These are phyloP conservation scores for Regulus satrapa DNA, from an alignment of 2,113 vertebrate species.

Conservation along the genomic window DNA sequence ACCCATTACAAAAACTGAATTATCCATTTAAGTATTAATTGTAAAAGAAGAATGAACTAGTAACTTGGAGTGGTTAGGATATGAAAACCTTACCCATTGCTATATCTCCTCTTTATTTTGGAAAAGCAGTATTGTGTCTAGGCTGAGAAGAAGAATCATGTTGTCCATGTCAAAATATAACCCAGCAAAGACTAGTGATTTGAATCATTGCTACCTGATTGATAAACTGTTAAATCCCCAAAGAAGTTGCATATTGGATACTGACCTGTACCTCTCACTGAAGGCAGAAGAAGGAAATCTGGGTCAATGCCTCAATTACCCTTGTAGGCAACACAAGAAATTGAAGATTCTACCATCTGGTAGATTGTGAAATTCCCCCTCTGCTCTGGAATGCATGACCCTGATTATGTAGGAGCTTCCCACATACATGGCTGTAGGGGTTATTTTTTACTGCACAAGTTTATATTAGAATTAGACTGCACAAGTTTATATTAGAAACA, in stretches of 20 bases:
- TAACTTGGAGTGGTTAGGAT: conserved; percentile 18
- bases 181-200: background rate
- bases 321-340: background rate
- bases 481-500: background rate
- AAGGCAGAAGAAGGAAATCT: background rate
- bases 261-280: background rate
- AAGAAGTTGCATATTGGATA: background rate
- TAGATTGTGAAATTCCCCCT: background rate
- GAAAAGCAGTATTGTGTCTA: background rate
- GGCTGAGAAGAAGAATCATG: background rate
- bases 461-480: background rate
- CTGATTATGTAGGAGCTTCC: background rate
- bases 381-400: background rate
- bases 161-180: background rate
- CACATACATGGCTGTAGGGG: background rate
- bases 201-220: background rate
- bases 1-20: conserved; percentile 20
- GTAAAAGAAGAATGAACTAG: background rate
- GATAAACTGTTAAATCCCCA: conserved; percentile 2
- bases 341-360: background rate
- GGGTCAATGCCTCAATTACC: background rate
- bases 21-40: background rate
- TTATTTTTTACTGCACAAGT: background rate
- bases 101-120: background rate
- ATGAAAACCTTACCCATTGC: background rate